These are phyloP conservation scores for Dendrolimus punctatus DNA, from an alignment of 1,140 invertebrate genomes.

Conservation along the genomic window DNA sequence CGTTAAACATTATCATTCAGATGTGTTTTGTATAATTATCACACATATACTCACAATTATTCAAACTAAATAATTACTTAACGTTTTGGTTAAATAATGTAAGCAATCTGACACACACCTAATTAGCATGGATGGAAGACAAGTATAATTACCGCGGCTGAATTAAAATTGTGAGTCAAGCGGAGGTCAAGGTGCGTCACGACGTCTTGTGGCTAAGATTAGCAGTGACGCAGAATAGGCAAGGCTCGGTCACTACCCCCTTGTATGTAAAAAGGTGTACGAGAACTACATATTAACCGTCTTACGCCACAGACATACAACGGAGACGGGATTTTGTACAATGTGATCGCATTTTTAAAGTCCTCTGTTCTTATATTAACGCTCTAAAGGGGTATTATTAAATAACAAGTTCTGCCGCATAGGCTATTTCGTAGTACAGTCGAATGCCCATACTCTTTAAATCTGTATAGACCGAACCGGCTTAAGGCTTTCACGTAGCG, in stretches of 20 bases:
- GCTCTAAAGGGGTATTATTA: conserved; percentile 18
- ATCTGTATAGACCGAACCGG: conserved; percentile 26
- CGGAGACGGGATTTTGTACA: too few species aligned
- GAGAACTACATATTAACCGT: background rate
- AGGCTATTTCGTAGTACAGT: conserved; percentile 14
- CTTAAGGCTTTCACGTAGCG: conserved; percentile 37
- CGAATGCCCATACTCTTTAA: conserved; percentile 4
- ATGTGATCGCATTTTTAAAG: background rate
- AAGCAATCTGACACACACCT: too few species aligned
- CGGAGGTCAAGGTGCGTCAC: conserved; percentile 32
- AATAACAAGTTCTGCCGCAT: conserved; percentile 17
- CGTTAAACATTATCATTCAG: too few species aligned
- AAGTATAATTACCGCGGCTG: conserved; percentile 3
- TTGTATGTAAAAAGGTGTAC: conserved; percentile 2
- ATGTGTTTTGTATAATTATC: too few species aligned
- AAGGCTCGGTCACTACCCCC: conserved; percentile 18
- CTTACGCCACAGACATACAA: too few species aligned
- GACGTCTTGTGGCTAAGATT: conserved; percentile 35
- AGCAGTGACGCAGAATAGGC: conserved; percentile 36
- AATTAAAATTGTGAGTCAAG: conserved; percentile 28
- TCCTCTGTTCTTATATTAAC: conserved; percentile 1
- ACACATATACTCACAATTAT: too few species aligned
- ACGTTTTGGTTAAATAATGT: too few species aligned
- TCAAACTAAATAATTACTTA: too few species aligned
- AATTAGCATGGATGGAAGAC: too few species aligned